These are phyloP conservation scores for Ylistrum balloti DNA, from an alignment of 1,140 invertebrate species.

Conservation along the genomic window DNA sequence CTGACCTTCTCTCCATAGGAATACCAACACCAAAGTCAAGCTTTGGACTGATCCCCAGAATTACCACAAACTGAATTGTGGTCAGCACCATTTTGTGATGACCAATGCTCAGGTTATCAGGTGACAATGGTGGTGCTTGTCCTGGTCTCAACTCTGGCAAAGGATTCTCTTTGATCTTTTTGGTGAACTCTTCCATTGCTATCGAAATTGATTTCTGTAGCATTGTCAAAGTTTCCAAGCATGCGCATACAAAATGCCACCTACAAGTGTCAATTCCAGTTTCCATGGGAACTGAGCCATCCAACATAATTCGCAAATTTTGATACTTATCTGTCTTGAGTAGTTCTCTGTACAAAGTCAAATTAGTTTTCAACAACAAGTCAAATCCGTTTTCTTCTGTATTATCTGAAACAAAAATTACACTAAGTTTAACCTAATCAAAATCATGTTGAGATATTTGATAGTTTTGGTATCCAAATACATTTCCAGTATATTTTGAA, in stretches of 20 bases:
- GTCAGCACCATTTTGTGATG: slow-evolving; percentile 80
- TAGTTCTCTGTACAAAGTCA: neutral
- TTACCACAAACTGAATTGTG: slow-evolving; percentile 85
- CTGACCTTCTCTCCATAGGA: slow-evolving; percentile 77
- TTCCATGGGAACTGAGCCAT: neutral
- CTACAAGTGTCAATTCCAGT: neutral
- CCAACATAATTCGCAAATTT: neutral
- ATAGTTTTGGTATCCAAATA: no score
- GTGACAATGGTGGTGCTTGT: slow-evolving; percentile 63
- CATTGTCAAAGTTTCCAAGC: neutral
- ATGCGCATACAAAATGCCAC: neutral
- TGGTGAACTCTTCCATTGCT: slow-evolving; percentile 9
- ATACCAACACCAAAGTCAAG: slow-evolving; percentile 87
- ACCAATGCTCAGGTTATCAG: slow-evolving; percentile 77
- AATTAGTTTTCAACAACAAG: neutral
- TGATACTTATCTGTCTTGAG: neutral
- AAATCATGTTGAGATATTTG: no score
- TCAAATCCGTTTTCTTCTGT: slow-evolving; percentile 13
- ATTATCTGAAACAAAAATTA: neutral
- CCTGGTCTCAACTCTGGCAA: slow-evolving; percentile 54
- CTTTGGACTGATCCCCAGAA: slow-evolving; percentile 86
- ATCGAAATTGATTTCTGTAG: slow-evolving; percentile 18
- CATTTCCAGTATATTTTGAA: no score
- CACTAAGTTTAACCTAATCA: neutral
- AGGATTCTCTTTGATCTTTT: neutral